Evolutionary conservation across 2,888 invertebrate species (phyloP).

Genomic region (Geotrupes spiniger): DNA sequence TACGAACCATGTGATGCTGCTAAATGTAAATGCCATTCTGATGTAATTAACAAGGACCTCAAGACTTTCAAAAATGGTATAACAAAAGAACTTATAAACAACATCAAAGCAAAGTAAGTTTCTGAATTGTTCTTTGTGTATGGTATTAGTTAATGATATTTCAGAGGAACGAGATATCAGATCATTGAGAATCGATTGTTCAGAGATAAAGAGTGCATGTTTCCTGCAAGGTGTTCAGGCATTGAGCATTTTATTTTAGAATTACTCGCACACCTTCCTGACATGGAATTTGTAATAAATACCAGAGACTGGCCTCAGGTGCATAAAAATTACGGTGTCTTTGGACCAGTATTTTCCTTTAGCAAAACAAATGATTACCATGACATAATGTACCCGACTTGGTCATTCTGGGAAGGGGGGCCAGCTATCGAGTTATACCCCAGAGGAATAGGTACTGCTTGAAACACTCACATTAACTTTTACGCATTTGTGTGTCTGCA

Average conservation of each 20-base stretch:
- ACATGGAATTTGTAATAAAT: slow-evolving; percentile 86
- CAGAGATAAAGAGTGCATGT: slow-evolving; percentile 82
- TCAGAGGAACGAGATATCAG: slow-evolving; percentile 76
- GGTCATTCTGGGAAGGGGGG: slow-evolving; percentile 98
- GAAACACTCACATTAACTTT: background rate
- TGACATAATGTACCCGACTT: slow-evolving; percentile 94
- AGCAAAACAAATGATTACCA: slow-evolving; percentile 84
- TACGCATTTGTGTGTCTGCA: slow-evolving; percentile 21
- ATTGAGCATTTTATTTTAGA: slow-evolving; percentile 83
- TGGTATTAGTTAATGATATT: slow-evolving; percentile 18
- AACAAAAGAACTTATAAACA: slow-evolving; percentile 60
- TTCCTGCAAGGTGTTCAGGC: slow-evolving; percentile 87
- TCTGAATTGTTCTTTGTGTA: slow-evolving; percentile 1
- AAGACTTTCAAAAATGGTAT: slow-evolving; percentile 71
- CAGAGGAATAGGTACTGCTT: slow-evolving; percentile 71
- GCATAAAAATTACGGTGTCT: slow-evolving; percentile 58
- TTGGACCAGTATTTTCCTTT: slow-evolving; percentile 90
- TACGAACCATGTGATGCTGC: slow-evolving; percentile 57
- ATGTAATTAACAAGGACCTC: slow-evolving; percentile 68
- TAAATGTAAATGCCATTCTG: slow-evolving; percentile 64
- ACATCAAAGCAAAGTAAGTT: slow-evolving; percentile 51
- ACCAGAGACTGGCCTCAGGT: slow-evolving; percentile 93
- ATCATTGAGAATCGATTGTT: slow-evolving; percentile 78
- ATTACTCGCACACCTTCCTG: slow-evolving; percentile 66
- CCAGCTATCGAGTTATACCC: slow-evolving; percentile 94